Evolutionary conservation across 1,140 invertebrate genomes (phyloP).

Genomic region (Microplitis mediator): DNA sequence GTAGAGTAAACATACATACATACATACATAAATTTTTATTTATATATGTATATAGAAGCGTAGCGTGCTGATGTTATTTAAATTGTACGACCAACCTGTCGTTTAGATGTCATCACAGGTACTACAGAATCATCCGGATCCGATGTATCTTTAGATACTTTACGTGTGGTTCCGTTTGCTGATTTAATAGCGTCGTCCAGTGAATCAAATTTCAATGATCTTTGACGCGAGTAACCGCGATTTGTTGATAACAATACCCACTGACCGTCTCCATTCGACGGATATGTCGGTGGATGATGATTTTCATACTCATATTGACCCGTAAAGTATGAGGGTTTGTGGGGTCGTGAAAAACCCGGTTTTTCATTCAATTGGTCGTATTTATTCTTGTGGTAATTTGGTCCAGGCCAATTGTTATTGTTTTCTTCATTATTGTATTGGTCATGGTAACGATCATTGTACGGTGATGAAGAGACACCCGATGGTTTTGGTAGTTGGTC

Average conservation of each 20-base stretch:
- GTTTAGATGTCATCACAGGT: conserved; percentile 52
- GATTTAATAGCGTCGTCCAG: conserved; percentile 54
- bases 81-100: conserved; percentile 52
- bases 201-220: conserved; percentile 58
- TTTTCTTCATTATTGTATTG: conserved; percentile 35
- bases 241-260: conserved; percentile 80
- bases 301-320: conserved; percentile 54
- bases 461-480: conserved; percentile 27
- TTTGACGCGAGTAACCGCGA: conserved; percentile 69
- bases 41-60: background rate
- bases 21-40: too few species aligned
- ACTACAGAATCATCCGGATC: conserved; percentile 38
- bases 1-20: too few species aligned
- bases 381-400: conserved; percentile 42
- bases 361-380: conserved; percentile 37
- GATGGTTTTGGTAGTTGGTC: conserved; percentile 35
- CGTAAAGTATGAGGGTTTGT: conserved; percentile 46
- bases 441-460: conserved; percentile 47
- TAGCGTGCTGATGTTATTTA: conserved; percentile 14
- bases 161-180: conserved; percentile 19
- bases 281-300: conserved; percentile 62
- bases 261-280: conserved; percentile 71
- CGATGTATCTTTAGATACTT: conserved; percentile 11
- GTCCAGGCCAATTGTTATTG: conserved; percentile 42
- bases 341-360: conserved; percentile 19